Conservation (phyloP, 2,888 invertebrate species). For the Thyatira batis region DNA sequence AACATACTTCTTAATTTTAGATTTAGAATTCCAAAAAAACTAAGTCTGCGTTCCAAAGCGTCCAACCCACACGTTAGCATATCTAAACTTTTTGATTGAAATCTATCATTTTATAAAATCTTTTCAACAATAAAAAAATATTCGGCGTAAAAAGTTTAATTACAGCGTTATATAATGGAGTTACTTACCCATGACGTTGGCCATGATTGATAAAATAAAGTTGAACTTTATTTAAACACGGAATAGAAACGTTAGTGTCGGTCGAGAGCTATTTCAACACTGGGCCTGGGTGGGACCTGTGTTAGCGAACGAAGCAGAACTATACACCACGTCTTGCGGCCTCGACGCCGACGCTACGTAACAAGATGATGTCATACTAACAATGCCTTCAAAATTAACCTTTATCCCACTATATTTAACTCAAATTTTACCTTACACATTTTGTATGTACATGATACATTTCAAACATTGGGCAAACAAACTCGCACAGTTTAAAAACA, state of each 20-base stretch:
- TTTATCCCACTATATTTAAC: constrained; percentile 24
- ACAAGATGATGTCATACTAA: constrained; percentile 53
- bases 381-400: constrained; percentile 32
- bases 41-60: not conserved
- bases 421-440: not conserved
- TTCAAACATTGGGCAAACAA: not conserved
- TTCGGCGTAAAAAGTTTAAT: not conserved
- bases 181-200: constrained; percentile 73
- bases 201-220: constrained; percentile 51
- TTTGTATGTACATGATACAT: not conserved
- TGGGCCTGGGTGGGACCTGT: constrained; percentile 26
- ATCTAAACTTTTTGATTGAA: not conserved
- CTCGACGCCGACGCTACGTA: constrained; percentile 39
- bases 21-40: constrained; percentile 9
- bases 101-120: not conserved
- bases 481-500: not conserved
- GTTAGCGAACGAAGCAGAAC: constrained; percentile 9
- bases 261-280: constrained; percentile 57
- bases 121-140: not conserved
- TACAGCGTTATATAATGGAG: constrained; percentile 12
- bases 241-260: constrained; percentile 41
- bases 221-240: constrained; percentile 38
- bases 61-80: not conserved
- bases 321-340: constrained; percentile 31
- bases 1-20: constrained; percentile 8